Evolutionary conservation across 1,140 invertebrate species (phyloP).

Genomic region (Tetramorium simillimum): DNA sequence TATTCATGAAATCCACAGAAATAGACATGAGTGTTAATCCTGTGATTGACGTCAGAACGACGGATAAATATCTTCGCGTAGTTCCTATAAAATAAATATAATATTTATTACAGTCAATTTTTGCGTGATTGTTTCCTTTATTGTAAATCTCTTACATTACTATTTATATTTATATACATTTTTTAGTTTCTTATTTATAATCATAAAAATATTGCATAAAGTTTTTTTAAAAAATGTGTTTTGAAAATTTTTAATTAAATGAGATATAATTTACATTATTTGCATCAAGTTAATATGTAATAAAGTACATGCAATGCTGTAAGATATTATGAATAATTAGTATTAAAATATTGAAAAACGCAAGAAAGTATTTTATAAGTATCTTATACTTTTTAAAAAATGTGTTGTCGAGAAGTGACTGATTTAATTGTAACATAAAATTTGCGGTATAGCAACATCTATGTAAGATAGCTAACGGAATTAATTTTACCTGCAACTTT

Average conservation of each 20-base stretch:
- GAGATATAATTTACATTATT: not conserved
- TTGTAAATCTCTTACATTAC: no score
- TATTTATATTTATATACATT: no score
- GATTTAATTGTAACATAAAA: not conserved
- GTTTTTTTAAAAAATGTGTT: not conserved
- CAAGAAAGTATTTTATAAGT: not conserved
- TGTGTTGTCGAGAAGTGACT: not conserved
- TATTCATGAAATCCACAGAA: not conserved
- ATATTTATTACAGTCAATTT: not conserved
- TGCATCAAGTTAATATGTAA: not conserved
- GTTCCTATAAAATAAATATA: constrained; percentile 13
- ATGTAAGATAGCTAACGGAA: no score
- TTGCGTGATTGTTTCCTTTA: not conserved
- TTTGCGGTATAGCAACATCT: no score
- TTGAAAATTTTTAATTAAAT: not conserved
- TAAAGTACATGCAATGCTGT: not conserved
- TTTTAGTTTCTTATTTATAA: not conserved
- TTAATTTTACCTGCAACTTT: not conserved
- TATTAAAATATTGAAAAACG: not conserved
- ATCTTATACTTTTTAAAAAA: not conserved
- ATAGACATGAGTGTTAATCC: constrained; percentile 11
- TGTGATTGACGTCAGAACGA: not conserved
- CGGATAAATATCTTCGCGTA: not conserved
- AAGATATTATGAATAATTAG: not conserved
- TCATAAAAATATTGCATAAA: not conserved